Evolutionary conservation across 1,140 invertebrate species (phyloP).

Genomic region (Drosophila tsacasi): DNA sequence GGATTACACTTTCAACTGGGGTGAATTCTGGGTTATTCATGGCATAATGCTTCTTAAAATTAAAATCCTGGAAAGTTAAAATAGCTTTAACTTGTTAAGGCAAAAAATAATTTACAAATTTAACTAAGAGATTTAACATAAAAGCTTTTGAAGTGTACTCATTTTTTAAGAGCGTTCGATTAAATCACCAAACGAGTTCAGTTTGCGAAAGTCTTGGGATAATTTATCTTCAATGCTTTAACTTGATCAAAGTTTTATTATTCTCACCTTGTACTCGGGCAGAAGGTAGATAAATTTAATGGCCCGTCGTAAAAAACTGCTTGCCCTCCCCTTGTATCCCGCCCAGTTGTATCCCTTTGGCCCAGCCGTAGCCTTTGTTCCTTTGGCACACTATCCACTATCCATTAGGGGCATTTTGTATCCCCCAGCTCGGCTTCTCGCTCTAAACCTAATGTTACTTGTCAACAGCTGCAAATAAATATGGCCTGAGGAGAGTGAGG

Average conservation of each 20-base stretch:
- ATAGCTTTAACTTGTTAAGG: neutral
- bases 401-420: slow-evolving; percentile 53
- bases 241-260: slow-evolving; percentile 19
- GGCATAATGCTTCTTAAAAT: neutral
- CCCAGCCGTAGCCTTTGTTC: slow-evolving; percentile 19
- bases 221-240: slow-evolving; percentile 13
- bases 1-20: neutral
- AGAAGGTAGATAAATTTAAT: slow-evolving; percentile 36
- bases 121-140: neutral
- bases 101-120: neutral
- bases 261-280: slow-evolving; percentile 27
- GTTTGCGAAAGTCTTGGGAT: slow-evolving; percentile 4
- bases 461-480: slow-evolving; percentile 80
- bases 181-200: neutral
- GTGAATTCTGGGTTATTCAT: neutral
- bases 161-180: neutral
- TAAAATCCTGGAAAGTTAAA: neutral
- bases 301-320: slow-evolving; percentile 43
- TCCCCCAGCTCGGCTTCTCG: slow-evolving; percentile 6
- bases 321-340: neutral
- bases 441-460: slow-evolving; percentile 63
- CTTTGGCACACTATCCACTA: slow-evolving; percentile 22
- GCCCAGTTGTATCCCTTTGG: slow-evolving; percentile 15
- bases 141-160: neutral
- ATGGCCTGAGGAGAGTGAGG: slow-evolving; percentile 9